These are phyloP conservation scores for Drosophila fulvimacula DNA, from an alignment of 2,888 invertebrate species.

Conservation along the genomic window DNA sequence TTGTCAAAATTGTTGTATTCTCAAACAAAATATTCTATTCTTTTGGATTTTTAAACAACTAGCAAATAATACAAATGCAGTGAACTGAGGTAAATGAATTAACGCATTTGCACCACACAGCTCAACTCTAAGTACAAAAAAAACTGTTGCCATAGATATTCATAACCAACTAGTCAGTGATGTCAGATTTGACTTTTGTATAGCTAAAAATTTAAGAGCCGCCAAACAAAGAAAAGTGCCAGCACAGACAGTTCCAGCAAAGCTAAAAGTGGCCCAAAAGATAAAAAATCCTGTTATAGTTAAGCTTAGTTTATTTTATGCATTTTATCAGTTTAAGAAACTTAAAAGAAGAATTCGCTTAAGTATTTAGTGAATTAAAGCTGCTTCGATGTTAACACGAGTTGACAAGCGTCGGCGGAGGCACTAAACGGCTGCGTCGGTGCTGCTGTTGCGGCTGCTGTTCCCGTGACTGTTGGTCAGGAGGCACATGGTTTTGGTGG, in stretches of 20 bases:
- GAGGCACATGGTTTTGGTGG: slow-evolving; percentile 17
- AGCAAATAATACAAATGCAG: slow-evolving; percentile 34
- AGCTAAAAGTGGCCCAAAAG: not conserved
- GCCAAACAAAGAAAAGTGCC: not conserved
- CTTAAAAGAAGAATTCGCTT: slow-evolving; percentile 6
- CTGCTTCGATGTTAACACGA: slow-evolving; percentile 77
- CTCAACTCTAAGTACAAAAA: not conserved
- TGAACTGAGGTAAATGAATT: slow-evolving; percentile 25
- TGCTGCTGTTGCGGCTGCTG: slow-evolving; percentile 33
- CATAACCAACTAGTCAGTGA: slow-evolving; percentile 9
- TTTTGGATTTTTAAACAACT: not conserved
- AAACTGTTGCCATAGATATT: not conserved
- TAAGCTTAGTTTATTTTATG: slow-evolving; percentile 29
- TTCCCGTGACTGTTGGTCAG: slow-evolving; percentile 42
- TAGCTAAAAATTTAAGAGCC: not conserved
- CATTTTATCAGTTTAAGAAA: slow-evolving; percentile 3
- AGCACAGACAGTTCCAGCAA: not conserved
- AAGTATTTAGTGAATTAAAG: slow-evolving; percentile 50
- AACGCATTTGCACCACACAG: not conserved
- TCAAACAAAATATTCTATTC: not conserved
- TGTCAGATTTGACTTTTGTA: slow-evolving; percentile 18
- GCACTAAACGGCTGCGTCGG: slow-evolving; percentile 51
- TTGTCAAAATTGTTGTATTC: slow-evolving; percentile 9
- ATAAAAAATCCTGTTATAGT: not conserved
- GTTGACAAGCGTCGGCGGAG: slow-evolving; percentile 66